Conservation (phyloP, 2,888 invertebrate genomes). For the Eurytoma adleriae region DNA sequence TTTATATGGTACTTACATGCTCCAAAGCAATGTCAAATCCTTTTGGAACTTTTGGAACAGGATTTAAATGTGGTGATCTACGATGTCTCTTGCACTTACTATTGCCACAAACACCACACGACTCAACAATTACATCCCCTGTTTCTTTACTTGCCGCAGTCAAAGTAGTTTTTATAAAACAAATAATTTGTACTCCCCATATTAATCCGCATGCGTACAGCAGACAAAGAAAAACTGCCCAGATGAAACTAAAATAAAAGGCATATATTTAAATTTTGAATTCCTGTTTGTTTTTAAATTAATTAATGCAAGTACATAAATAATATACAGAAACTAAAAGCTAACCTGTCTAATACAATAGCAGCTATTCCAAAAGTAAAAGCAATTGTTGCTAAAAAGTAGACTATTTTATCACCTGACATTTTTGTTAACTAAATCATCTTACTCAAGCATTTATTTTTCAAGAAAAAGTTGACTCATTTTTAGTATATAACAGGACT, state of each 20-base stretch:
- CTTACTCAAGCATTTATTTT: conserved; percentile 30
- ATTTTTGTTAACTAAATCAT: conserved; percentile 52
- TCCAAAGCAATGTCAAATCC: conserved; percentile 86
- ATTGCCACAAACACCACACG: conserved; percentile 69
- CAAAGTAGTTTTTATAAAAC: conserved; percentile 61
- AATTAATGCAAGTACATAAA: background rate
- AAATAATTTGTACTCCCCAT: conserved; percentile 66
- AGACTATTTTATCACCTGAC: conserved; percentile 58
- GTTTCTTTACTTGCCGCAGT: conserved; percentile 55
- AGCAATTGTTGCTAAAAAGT: conserved; percentile 52
- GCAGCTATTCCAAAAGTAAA: conserved; percentile 51
- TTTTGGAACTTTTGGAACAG: conserved; percentile 78
- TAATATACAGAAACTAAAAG: conserved; percentile 26
- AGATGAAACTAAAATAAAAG: conserved; percentile 64
- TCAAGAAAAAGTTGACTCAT: conserved; percentile 28
- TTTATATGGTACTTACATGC: conserved; percentile 77
- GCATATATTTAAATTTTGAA: conserved; percentile 16
- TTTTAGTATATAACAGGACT: conserved; percentile 1
- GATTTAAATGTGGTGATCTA: conserved; percentile 64
- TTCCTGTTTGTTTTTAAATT: background rate
- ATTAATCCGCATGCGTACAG: conserved; percentile 64
- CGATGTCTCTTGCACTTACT: conserved; percentile 69
- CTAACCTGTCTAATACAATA: conserved; percentile 60
- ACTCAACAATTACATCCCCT: conserved; percentile 53
- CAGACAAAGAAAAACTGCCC: conserved; percentile 62